Evolutionary conservation across 2,888 invertebrate genomes (phyloP), one percentile per base, ranked within the genome.

Genomic region (Oxytorus armatus): DNA sequence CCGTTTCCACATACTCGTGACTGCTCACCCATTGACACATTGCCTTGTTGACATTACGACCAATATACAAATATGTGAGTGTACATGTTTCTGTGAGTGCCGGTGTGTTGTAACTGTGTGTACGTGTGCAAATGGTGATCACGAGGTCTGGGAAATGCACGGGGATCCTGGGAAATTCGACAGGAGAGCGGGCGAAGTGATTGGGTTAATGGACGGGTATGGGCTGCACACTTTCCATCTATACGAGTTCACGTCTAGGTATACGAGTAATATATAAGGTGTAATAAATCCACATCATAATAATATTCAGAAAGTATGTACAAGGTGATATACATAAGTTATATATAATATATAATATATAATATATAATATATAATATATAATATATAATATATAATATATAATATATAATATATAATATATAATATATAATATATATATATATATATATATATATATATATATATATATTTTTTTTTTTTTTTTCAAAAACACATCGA

Each of bases 401-500:
- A 59, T 49, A 76, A 53, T 65, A 72, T 57, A 61, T 75, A 74
- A 59, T 90, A 85, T 89, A n/a, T n/a, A n/a, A n/a, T 88, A 86
- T 89, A 87, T 88, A 89, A 89, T 86, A 87, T 82, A 80, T 81
- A 79, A 51, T n/a, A 53, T 57, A 16, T 47, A 16, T 8, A 11
- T 47, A 47, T 76, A 81, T 75, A 79, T 21, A 57, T 74, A 79
- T 74, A 75, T 51, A 73, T 76, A 75, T 79, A 85, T 79, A 61
- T 81, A 83, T 76, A n/a, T n/a, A n/a, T n/a, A n/a, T n/a, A n/a
- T n/a, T n/a, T n/a, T n/a, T n/a, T n/a, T n/a, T n/a, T n/a, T n/a
- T n/a, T n/a, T n/a, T n/a, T n/a, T n/a, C 82, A 84, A 87, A 90
- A 90, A 90, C 87, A 91, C 91, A 92, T 90, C 89, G 91, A 92